A percentile compares a stretch with the other conserved stretches of the same genome.
Evolutionary conservation across 2,797 vertebrate genomes (phyloP).

Genomic region (Austrolebias charrua): DNA sequence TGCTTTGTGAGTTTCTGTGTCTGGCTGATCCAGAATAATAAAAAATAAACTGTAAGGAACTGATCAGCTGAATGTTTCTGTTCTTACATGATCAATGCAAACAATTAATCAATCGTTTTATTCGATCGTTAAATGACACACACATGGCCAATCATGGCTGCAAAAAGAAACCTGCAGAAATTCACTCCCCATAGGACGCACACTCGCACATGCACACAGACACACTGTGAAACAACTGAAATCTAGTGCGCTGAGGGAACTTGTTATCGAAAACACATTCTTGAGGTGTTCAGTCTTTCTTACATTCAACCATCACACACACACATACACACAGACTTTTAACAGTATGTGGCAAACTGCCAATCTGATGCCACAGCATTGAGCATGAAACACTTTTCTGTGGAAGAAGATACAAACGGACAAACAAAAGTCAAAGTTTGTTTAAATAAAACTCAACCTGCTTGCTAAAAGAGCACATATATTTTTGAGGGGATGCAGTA

Average conservation of each 20-base stretch:
- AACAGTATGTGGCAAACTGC: constrained; percentile 60
- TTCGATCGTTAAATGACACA: constrained; percentile 16
- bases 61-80: neutral
- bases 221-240: constrained; percentile 39
- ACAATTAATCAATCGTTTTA: constrained; percentile 11
- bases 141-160: constrained; percentile 24
- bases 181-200: constrained; percentile 5
- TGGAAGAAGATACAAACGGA: constrained; percentile 15
- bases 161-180: constrained; percentile 18
- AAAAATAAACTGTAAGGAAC: neutral
- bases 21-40: neutral
- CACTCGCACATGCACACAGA: constrained; percentile 26
- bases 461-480: constrained; percentile 22
- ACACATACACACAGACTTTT: constrained; percentile 39
- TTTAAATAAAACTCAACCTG: constrained; percentile 15
- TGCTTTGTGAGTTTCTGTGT: neutral
- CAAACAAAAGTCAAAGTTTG: constrained; percentile 3
- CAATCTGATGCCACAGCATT: constrained; percentile 54
- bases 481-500: neutral
- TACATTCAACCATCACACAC: constrained; percentile 37
- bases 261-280: constrained; percentile 62
- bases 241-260: constrained; percentile 35
- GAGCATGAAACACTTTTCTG: constrained; percentile 50
- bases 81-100: constrained; percentile 1
- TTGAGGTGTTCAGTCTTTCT: constrained; percentile 49